Evolutionary conservation across 2,113 vertebrate species (phyloP).

Genomic region (Hippocampus comes): DNA sequence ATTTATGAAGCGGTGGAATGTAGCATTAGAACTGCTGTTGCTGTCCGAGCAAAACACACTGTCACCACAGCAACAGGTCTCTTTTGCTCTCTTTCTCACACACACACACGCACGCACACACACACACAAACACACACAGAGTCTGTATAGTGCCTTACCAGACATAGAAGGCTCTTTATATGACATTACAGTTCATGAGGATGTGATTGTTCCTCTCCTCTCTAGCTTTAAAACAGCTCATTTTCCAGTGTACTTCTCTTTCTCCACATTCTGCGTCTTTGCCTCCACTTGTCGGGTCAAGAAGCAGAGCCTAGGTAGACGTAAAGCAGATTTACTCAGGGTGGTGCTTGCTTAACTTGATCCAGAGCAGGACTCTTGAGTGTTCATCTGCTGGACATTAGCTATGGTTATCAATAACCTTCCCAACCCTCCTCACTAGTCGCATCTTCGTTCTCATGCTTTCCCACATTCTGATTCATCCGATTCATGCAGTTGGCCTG

Average conservation of each 20-base stretch:
- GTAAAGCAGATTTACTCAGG: conserved; percentile 33
- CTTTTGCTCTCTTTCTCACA: conserved; percentile 7
- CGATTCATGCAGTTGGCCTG: conserved; percentile 52
- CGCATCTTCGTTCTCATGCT: conserved; percentile 8
- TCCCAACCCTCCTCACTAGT: conserved; percentile 21
- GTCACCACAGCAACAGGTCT: conserved; percentile 47
- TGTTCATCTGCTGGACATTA: conserved; percentile 55
- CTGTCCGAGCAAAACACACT: conserved; percentile 41
- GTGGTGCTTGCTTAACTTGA: conserved; percentile 25
- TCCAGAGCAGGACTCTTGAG: conserved; percentile 22
- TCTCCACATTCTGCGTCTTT: conserved; percentile 17
- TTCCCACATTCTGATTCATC: conserved; percentile 37
- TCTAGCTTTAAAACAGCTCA: conserved; percentile 27
- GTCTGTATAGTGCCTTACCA: conserved; percentile 50
- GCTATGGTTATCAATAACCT: conserved; percentile 47
- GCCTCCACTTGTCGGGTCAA: conserved; percentile 24
- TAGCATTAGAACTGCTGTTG: conserved; percentile 8
- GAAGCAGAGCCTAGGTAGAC: conserved; percentile 8
- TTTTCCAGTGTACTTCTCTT: conserved; percentile 17
- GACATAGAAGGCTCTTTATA: conserved; percentile 59
- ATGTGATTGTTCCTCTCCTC: conserved; percentile 60
- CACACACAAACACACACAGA: conserved; percentile 9
- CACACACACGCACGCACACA: conserved; percentile 16
- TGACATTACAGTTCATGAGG: conserved; percentile 63
- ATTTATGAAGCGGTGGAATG: conserved; percentile 19